phyloP scores from a whole-genome alignment of 2,888 invertebrate species.

The Coelopa pilipes region DNA sequence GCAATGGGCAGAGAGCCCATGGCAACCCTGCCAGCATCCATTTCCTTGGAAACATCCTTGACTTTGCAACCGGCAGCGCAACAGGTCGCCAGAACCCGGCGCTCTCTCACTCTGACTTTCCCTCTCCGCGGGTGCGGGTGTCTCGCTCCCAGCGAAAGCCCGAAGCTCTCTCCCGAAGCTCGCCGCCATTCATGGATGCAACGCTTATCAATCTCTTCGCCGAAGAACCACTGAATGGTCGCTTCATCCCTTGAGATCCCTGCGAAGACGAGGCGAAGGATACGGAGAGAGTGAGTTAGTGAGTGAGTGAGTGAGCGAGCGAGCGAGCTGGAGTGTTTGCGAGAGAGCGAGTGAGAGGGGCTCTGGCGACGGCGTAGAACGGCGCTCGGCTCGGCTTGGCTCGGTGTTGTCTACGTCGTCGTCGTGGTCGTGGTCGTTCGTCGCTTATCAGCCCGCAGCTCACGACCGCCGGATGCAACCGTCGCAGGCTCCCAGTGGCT shows the following conservation, averaged over 20 bases:
- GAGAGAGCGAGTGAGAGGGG: too few relatives aligned
- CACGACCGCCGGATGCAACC: constrained; percentile 15
- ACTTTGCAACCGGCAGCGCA: background rate
- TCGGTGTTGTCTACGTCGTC: too few relatives aligned
- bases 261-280: background rate
- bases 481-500: constrained; percentile 44
- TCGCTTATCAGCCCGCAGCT: constrained; percentile 2
- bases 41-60: background rate
- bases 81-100: constrained; percentile 7
- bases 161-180: background rate
- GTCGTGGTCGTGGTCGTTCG: background rate
- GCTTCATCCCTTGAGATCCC: background rate
- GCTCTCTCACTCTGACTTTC: background rate
- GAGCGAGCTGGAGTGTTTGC: too few relatives aligned
- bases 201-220: background rate
- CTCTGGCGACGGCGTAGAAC: too few relatives aligned
- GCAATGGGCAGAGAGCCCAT: background rate
- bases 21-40: constrained; percentile 13
- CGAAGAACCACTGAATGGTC: background rate
- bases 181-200: constrained; percentile 1
- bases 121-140: background rate
- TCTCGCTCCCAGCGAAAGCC: too few relatives aligned
- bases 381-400: too few relatives aligned
- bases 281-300: background rate
- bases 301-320: too few relatives aligned